Base-by-base conservation (phyloP, 2,888 invertebrate genomes). In the Rotaria sp. region DNA sequence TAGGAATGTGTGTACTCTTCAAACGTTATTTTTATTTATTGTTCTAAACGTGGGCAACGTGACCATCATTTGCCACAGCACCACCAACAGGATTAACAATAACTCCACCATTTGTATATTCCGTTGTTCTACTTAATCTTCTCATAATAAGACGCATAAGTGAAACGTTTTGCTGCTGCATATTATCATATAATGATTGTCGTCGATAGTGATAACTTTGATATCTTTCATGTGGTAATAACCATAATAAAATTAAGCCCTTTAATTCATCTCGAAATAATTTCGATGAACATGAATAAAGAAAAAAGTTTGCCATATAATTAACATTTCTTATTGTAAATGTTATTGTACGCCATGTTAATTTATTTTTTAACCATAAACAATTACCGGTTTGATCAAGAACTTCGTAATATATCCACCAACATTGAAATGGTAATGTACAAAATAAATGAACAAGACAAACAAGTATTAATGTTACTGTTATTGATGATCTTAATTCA, bases 291-390 rank as follows among this genome's bases (percentile, higher is more conserved):
- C 80, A 80, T 41, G 80, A 80, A 80, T 80, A 80, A 80, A 80
- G 80, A 80, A 80, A 80, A 45, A 80, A 80, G n/a, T 80, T 80
- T n/a, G 45, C 45, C 80, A 80, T 80, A 45, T 80, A 80, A 80
- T 80, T 80, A 13, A 80, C 45, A 80, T 80, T 80, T 41, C 80
- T 45, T 80, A 80, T 80, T 45, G 80, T 80, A 80, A 80, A 80
- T 45, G 80, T 80, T 24, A 80, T 45, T 15, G 41, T 80, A 45
- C 80, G 41, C 80, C 80, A 80, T 41, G 10, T 80, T 41, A 45
- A 13, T 80, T 80, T 80, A 11, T 41, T 80, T 45, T 80, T 80
- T 45, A 80, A 80, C 80, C 80, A 80, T 26, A n/a, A 11, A 80
- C 80, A 80, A 45, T 80, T n/a, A 45, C 45, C 45, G n/a, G 80